Evolutionary conservation across 2,113 vertebrate species (phyloP).

Genomic region (Coregonus clupeaformis): DNA sequence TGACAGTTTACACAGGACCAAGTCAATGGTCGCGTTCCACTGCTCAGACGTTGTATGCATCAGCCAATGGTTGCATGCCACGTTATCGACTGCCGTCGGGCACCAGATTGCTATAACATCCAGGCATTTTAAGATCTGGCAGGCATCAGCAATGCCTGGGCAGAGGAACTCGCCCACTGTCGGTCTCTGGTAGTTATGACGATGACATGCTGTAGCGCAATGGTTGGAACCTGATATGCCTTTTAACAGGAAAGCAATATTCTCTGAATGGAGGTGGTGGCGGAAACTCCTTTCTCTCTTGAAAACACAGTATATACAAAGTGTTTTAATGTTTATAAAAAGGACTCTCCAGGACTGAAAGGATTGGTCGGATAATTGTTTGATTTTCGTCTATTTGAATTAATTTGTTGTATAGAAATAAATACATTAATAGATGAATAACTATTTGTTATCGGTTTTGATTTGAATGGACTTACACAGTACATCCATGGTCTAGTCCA

Average conservation of each 20-base stretch:
- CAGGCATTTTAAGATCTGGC: too few species aligned
- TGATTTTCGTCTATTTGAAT: conserved; percentile 53
- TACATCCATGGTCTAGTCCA: too few species aligned
- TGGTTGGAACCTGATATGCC: conserved; percentile 36
- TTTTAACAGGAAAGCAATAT: conserved; percentile 54
- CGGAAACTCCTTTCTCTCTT: conserved; percentile 24
- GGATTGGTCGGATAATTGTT: conserved; percentile 28
- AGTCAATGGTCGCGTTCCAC: conserved; percentile 38
- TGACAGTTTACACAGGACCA: conserved; percentile 54
- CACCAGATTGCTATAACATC: too few species aligned
- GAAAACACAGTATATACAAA: conserved; percentile 40
- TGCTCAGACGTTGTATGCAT: too few species aligned
- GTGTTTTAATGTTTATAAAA: conserved; percentile 47
- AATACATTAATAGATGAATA: conserved; percentile 48
- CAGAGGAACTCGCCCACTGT: conserved; percentile 21
- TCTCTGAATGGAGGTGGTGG: conserved; percentile 33
- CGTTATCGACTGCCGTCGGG: too few species aligned
- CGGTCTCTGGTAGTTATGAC: conserved; percentile 14
- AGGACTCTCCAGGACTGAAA: conserved; percentile 36
- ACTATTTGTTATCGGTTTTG: conserved; percentile 54
- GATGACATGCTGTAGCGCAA: conserved; percentile 27
- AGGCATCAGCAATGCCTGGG: too few species aligned
- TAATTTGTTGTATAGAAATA: conserved; percentile 65
- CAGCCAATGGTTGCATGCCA: too few species aligned
- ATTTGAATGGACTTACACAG: not conserved